Base-by-base conservation (phyloP, 2,797 vertebrate genomes). In the Megaceryle alcyon region DNA sequence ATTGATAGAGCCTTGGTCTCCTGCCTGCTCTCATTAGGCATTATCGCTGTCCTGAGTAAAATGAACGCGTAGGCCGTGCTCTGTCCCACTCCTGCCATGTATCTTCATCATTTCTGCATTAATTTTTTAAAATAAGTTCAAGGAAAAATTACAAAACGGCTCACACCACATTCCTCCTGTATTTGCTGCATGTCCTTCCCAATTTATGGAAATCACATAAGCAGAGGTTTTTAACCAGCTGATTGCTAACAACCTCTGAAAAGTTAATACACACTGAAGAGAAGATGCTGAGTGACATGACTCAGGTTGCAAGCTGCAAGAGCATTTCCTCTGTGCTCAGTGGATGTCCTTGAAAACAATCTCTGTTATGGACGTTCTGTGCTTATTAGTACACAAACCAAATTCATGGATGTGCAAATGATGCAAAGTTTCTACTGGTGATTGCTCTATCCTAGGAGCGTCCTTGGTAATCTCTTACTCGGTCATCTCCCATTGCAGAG, bases 321-420 rank as follows among this genome's bases (percentile, higher is more conserved):
- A 84, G 21, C 8, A 12, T 33, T 59, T 92, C 54, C 35, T 76
- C 65, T 8, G 43, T 8, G 71, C 70, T 76, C 37, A 10, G 19
- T 6, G 11, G 20, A 4, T 31, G 75, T 4, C 95, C 94, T 96
- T 87, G 82, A 60, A 44, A 85, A 19, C 43, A 15, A 14, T 21
- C 80, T 26, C 59, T 70, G 51, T 39, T 73, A 15, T 2, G 29
- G 82, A 41, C 21, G 9, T 53, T 46, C 41, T 33, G 65, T 35
- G 71, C 64, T 56, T 60, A 25, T 86, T 72, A 41, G 35, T 51
- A 35, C 7, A 53, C 64, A 64, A 92, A 63, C 48, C 53, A 89
- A 88, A 80, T 76, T 66, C 66, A 66, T 33, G 8, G 29, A 68
- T 85, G 73, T 88, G 94, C 83, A 93, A 93, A 86, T n/a, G 51